Evolutionary conservation across 2,113 vertebrate species (phyloP), one percentile per base, ranked within the genome.

Genomic region (Leptocoma aspasia): DNA sequence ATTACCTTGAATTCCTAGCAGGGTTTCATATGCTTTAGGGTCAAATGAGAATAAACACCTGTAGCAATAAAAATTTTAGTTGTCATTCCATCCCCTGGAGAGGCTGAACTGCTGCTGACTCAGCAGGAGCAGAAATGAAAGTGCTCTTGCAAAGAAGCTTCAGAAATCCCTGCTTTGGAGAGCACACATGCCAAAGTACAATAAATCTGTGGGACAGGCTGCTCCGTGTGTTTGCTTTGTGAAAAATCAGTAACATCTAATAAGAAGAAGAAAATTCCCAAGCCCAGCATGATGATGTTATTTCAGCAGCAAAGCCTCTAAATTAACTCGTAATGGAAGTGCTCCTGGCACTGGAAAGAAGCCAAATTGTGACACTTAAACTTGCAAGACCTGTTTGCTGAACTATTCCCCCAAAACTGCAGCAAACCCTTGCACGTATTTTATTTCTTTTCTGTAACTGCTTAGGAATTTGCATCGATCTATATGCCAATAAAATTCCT

Each of bases 11-110:
- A 83, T 70, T 83, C 50, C 90, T 54, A 63, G 47, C 71, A 90
- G 64, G 35, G 78, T 63, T 82, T 63, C 47, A 39, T 44, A 56
- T 41, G 82, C 80, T 96, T 95, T 59, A 66, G 82, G 88, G 88
- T 86, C 61, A 94, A 92, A 91, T 35, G 44, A 45, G 54, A 59
- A 80, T 63, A 78, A 94, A 95, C 95, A 97, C 95, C 95, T 94
- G 88, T 92, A 86, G 42, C 50, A 70, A 89, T 66, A 83, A 93
- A 93, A 88, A 53, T 37, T 82, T n/a, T 7, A 54, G 31, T 19
- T 94, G 73, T 80, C 73, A 64, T 53, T 80, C 39, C 42, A 26
- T 60, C 24, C 31, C 14, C 31, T 64, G 3, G 26, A 95, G 92
- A 82, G 78, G 49, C 45, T 54, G 52, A 88, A 18, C 23, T 80